Evolutionary conservation across 2,113 vertebrate genomes (phyloP), one percentile per base, ranked within the genome.

Genomic region (Erythrocercus mccallii): DNA sequence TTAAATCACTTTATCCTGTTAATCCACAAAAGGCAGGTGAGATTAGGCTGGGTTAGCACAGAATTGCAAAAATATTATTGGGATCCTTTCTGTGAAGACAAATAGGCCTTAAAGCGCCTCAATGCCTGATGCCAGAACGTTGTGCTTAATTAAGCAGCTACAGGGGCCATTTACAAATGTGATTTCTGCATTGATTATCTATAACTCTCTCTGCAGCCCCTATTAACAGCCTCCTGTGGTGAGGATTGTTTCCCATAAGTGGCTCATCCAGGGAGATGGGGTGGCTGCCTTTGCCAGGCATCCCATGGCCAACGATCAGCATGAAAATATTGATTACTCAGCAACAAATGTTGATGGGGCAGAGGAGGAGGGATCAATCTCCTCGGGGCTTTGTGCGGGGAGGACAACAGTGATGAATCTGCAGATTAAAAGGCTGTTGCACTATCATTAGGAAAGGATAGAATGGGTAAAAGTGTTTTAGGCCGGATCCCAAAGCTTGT

Each of bases 91-190:
- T 48, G 62, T 54, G 84, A 53, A 84, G 90, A 90, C 54, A 70
- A 96, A 88, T 88, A 53, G 64, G 84, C 64, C 84, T 93, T 68
- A 79, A 77, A 90, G 65, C 1, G 0, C 68, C 58, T 72, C 81
- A 48, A 37, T 93, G 84, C 90, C 76, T 86, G 85, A 95, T 37
- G 42, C 50, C 89, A 94, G 90, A 54, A 70, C 4, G n/a, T 82
- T 47, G 84, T 71, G 87, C 86, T 89, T 95, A 97, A 97, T 96
- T 96, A 96, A 94, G 92, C 87, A 90, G 81, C 89, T 96, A 60
- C 88, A 82, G 93, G 79, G 82, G 78, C 89, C 88, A 74, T 90
- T 97, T 95, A 74, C 87, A 92, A 94, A 91, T 44, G 84, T 77
- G 84, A 86, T 94, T 96, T 92, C 78, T 81, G 79, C 88, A 96